These are phyloP conservation scores for Cepaea nemoralis DNA, from an alignment of 1,140 invertebrate species.

Conservation along the genomic window DNA sequence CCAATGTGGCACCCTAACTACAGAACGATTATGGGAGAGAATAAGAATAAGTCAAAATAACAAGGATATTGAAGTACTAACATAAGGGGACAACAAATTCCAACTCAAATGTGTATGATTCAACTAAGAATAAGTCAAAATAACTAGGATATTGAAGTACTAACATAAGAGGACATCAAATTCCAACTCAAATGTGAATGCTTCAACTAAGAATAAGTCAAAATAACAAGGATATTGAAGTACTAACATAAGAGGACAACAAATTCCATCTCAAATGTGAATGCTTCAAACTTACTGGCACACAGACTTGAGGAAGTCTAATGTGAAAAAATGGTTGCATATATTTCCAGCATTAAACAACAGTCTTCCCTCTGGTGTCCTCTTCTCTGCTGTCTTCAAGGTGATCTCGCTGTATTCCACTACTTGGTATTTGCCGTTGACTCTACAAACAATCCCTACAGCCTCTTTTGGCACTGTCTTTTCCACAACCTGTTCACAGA, in stretches of 20 bases:
- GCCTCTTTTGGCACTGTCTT: conserved; percentile 92
- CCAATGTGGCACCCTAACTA: no score
- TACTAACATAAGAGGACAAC: neutral
- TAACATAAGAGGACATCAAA: no score
- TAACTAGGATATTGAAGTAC: no score
- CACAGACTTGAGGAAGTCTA: conserved; percentile 82
- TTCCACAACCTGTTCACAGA: conserved; percentile 87
- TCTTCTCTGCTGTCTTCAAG: conserved; percentile 84
- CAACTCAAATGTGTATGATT: no score
- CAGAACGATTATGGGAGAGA: no score
- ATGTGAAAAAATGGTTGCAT: conserved; percentile 97
- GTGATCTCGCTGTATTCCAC: conserved; percentile 99
- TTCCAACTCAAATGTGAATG: no score
- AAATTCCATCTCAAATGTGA: neutral
- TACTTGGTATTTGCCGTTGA: conserved; percentile 85
- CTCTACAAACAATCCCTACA: conserved; percentile 94
- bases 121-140: no score
- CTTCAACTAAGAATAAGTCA: no score
- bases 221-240: no score
- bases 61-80: no score
- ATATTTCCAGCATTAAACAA: conserved; percentile 96
- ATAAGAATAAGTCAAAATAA: no score
- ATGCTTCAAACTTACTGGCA: conserved; percentile 69
- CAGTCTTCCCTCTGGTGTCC: conserved; percentile 84
- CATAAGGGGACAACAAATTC: no score